These are phyloP conservation scores for Vulpes lagopus DNA, from an alignment of 2,113 vertebrate genomes.

Conservation along the genomic window DNA sequence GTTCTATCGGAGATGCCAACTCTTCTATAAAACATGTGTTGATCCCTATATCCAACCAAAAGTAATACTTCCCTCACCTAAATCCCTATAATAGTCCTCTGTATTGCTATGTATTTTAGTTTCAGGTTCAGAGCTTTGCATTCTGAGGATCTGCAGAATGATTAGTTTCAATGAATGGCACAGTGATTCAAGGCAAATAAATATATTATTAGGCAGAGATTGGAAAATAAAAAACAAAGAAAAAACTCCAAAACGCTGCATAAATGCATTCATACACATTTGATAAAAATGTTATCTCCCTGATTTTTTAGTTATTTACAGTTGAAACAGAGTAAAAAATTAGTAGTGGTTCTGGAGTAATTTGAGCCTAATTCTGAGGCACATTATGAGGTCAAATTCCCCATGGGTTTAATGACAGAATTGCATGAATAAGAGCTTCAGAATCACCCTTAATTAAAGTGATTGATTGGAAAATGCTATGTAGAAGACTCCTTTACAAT, in stretches of 20 bases:
- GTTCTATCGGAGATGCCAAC: not conserved
- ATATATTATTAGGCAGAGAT: not conserved
- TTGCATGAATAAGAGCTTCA: not conserved
- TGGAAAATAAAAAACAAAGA: not conserved
- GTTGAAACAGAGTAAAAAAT: not conserved
- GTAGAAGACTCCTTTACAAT: not conserved
- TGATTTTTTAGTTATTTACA: not conserved
- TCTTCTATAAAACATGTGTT: not conserved
- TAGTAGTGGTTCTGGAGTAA: not conserved
- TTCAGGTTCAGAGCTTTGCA: not conserved
- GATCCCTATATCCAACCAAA: not conserved
- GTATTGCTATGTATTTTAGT: not conserved
- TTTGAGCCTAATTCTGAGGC: not conserved
- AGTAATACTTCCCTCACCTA: not conserved
- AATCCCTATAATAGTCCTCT: not conserved
- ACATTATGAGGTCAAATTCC: not conserved
- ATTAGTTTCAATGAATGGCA: not conserved
- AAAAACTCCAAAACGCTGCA: not conserved
- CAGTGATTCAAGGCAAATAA: not conserved
- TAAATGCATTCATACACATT: not conserved
- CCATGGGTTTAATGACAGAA: not conserved
- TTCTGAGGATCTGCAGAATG: not conserved
- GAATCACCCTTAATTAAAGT: constrained; percentile 41
- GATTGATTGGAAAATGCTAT: not conserved
- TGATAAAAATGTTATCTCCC: constrained; percentile 2